These are phyloP conservation scores for Sebastes diaconus DNA, from an alignment of 2,797 vertebrate genomes.

Conservation along the genomic window DNA sequence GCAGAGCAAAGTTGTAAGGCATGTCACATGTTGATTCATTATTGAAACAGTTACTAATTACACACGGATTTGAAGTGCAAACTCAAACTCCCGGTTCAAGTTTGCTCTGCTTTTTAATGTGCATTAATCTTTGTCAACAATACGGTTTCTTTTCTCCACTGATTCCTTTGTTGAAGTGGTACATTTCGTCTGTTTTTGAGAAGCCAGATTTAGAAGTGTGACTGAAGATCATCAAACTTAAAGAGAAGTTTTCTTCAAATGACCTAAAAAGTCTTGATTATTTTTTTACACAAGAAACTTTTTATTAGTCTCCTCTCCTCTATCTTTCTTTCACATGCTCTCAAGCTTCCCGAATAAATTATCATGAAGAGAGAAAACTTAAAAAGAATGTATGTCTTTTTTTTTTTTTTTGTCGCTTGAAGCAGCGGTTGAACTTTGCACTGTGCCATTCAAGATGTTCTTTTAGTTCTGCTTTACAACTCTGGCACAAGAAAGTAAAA, in stretches of 20 bases:
- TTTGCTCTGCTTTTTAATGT: neutral
- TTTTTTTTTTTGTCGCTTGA: neutral
- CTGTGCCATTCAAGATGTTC: neutral
- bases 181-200: neutral
- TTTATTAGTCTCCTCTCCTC: neutral
- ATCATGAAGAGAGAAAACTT: neutral
- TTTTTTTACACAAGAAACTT: neutral
- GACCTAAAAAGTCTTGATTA: neutral
- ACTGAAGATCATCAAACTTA: neutral
- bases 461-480: conserved; percentile 4
- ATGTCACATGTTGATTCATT: neutral
- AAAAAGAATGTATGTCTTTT: neutral
- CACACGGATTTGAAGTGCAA: neutral
- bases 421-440: conserved; percentile 28
- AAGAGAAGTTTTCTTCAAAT: neutral
- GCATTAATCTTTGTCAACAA: neutral
- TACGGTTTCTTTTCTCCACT: neutral
- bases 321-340: neutral
- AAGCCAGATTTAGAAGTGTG: neutral
- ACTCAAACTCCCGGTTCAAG: neutral
- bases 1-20: neutral
- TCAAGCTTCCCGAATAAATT: conserved; percentile 10
- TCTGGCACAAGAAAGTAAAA: neutral
- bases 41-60: neutral
- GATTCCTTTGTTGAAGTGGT: neutral